phyloP scores from a whole-genome alignment of 1,140 invertebrate genomes.

The Rhynchophorus ferrugineus region DNA sequence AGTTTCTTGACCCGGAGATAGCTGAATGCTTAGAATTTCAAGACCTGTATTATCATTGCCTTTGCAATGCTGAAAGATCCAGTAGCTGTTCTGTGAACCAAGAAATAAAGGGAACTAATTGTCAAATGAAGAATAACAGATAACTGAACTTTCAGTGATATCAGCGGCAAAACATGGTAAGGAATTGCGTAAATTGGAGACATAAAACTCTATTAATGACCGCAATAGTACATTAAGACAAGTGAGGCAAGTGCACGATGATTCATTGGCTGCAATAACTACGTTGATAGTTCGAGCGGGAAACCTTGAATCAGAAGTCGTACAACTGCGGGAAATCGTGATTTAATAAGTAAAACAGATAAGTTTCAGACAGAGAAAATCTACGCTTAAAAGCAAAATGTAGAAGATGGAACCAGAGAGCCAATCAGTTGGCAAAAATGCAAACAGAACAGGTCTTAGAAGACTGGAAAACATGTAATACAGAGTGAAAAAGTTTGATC shows the following conservation, averaged over 20 bases:
- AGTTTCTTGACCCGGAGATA: no score
- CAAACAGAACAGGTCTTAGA: slow-evolving; percentile 86
- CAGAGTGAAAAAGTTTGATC: slow-evolving; percentile 67
- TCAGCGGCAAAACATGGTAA: slow-evolving; percentile 78
- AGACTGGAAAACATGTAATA: slow-evolving; percentile 82
- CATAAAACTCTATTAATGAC: slow-evolving; percentile 83
- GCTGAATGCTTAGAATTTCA: no score
- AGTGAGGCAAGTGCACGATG: slow-evolving; percentile 81
- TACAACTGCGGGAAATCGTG: slow-evolving; percentile 66
- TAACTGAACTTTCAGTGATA: slow-evolving; percentile 53
- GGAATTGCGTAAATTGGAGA: slow-evolving; percentile 81
- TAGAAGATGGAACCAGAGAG: slow-evolving; percentile 66
- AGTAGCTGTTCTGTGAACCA: slow-evolving; percentile 63
- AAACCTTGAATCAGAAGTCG: slow-evolving; percentile 64
- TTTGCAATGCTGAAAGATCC: no score
- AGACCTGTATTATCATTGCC: no score
- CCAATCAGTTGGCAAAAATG: slow-evolving; percentile 81
- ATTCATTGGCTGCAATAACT: slow-evolving; percentile 57
- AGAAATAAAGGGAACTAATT: slow-evolving; percentile 66
- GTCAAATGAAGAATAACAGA: slow-evolving; percentile 54
- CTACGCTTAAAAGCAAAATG: slow-evolving; percentile 61
- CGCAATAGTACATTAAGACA: slow-evolving; percentile 81
- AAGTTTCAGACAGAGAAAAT: slow-evolving; percentile 58
- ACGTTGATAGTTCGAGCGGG: slow-evolving; percentile 53
- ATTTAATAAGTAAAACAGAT: slow-evolving; percentile 60